Base-by-base conservation (phyloP, 2,113 vertebrate genomes). In the Pluvianellus socialis region DNA sequence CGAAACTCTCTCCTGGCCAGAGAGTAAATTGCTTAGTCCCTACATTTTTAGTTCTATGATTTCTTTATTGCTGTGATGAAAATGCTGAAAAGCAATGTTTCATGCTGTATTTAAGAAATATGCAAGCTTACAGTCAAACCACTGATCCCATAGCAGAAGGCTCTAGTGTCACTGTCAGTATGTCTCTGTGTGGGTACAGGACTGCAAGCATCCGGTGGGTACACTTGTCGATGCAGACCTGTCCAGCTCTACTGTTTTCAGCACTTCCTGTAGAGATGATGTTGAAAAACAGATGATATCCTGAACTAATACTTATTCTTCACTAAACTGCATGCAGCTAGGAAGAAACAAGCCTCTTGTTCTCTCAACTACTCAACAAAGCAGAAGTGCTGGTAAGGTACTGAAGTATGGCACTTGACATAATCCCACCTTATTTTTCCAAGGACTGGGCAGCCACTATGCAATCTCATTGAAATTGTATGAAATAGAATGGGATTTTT, bases 1-100 rank as follows among this genome's bases (percentile, higher is more conserved):
- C 1, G 1, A 65, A 92, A 53, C 28, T 73, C 9, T n/a, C 19
- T 30, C 17, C 16, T 1, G 0, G 2, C 17, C 45, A 56, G 30
- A 59, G 4, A 71, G 7, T 9, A 56, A 7, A 28, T 49, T 58
- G 12, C 35, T 5, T 38, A 30, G 5, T 62, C 15, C 6, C 16
- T 38, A 27, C 2, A 38, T 85, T 90, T 71, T 66, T 22, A 38
- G 21, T 17, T 88, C 16, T 73, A 12, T 21, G 38, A 12, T 38
- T 59, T 47, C 10, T 35, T 79, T 82, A 66, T 23, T 71, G 14
- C 19, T 44, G 12, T 85, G 33, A 61, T 30, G 8, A 61, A 90
- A 94, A 82, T 35, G 6, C 6, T 4, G 10, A 71, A 90, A 79
- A 76, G 2, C 7, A 6, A 22, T 22, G 4, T 75, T 92, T 76